Base-by-base conservation (phyloP, 2,797 vertebrate species). In the Champsocephalus esox region DNA sequence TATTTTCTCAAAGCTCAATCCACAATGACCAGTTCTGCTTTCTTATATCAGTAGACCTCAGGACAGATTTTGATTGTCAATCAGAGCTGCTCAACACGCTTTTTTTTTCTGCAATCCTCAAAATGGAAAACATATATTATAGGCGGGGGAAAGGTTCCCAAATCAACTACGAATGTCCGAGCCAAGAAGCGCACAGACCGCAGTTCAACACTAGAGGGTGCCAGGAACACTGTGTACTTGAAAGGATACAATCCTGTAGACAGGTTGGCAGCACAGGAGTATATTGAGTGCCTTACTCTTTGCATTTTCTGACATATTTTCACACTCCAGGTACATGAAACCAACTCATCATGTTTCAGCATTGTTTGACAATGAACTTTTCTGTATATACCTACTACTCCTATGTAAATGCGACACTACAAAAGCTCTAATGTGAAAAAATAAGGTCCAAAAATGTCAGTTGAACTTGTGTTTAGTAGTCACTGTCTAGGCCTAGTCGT, bases 391-490 rank as follows among this genome's bases (percentile, higher is more conserved):
- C 75, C 78, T 79, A 86, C 66, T 74, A 74, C 77, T 84, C 66
- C 19, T 71, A 70, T 90, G 86, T 92, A 87, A 89, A 88, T 83
- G 87, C 74, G 87, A 75, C 66, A 66, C 28, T 69, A 80, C 85
- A 82, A 61, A 83, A 77, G 60, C 80, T 88, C 70, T 72, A 91
- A 93, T 93, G 93, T 93, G 91, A 93, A 94, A 89, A 69, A 85
- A 72, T 80, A 72, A 84, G 89, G 84, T 92, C 91, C 87, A 90
- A 91, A 81, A 74, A 75, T 64, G 79, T 87, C 78, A 77, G 85
- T 71, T 80, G 77, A 83, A 80, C 70, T 77, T 81, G 70, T 86
- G 80, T 85, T 87, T 84, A 84, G 73, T 84, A 59, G 83, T 88
- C 81, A 86, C 81, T 90, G 88, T 75, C 64, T 86, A 76, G 77